Conservation (phyloP, 2,113 vertebrate species). For the Labeo rohita region DNA sequence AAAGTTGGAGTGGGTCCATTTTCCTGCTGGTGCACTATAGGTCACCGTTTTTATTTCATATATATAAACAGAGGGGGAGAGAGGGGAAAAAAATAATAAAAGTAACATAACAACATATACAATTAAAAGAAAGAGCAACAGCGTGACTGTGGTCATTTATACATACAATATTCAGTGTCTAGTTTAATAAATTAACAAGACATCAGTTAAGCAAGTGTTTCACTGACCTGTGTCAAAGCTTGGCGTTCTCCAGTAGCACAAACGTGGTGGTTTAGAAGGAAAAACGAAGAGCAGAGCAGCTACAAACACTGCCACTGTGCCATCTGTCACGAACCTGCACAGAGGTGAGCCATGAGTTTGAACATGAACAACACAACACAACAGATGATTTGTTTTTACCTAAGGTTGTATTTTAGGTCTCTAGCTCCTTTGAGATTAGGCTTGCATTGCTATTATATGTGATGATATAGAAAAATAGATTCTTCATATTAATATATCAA, state of each 20-base stretch:
- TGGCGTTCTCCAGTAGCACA: slow-evolving; percentile 71
- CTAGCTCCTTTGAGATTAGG: not conserved
- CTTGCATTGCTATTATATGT: not conserved
- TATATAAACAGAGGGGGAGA: too few species aligned
- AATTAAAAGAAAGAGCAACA: not conserved
- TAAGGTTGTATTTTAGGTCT: not conserved
- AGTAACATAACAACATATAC: too few species aligned
- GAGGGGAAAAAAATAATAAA: not conserved
- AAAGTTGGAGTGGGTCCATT: slow-evolving; percentile 68
- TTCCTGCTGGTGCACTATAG: slow-evolving; percentile 57
- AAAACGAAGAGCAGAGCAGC: slow-evolving; percentile 85
- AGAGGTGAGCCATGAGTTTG: not conserved
- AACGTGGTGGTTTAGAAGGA: slow-evolving; percentile 82
- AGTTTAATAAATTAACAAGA: too few species aligned
- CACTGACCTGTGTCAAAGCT: slow-evolving; percentile 62
- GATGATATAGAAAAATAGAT: not conserved
- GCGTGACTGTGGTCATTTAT: too few species aligned
- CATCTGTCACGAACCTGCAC: slow-evolving; percentile 85
- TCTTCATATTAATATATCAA: not conserved
- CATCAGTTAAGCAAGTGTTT: not conserved
- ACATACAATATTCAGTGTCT: too few species aligned
- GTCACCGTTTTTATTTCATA: not conserved
- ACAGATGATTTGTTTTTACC: not conserved
- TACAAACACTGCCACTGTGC: slow-evolving; percentile 83
- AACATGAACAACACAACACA: not conserved